Evolutionary conservation across 1,140 invertebrate species (phyloP), one percentile per base, ranked within the genome.

Genomic region (Psilanteris sp.): DNA sequence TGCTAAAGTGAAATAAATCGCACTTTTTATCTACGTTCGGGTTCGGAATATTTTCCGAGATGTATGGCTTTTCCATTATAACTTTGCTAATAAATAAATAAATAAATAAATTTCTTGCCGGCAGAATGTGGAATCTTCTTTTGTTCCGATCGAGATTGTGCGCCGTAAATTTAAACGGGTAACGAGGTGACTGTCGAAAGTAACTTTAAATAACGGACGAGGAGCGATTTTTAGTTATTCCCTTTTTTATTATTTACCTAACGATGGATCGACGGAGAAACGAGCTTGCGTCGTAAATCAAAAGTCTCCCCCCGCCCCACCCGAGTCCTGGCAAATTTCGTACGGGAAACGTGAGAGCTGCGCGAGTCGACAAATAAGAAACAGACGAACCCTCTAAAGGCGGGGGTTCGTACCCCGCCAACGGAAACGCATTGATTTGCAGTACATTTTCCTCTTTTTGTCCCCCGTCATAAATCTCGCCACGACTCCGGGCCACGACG

Each of bases 131-230:
- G 62, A 68, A 68, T 76, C 52, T 48, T 16, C 80, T 77, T 82
- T 79, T 83, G 71, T 83, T 78, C 62, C 59, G 62, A 78, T 79
- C 68, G 57, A 78, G 73, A 72, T 73, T 77, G 73, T 52, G 68
- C 75, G 81, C 79, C 83, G 83, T 87, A 87, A 87, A 87, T 87
- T 85, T 84, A 62, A 44, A 11, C 75, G 72, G 80, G 82, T 87
- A 87, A 87, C 86, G 86, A 86, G 83, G 80, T 79, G 77, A 85
- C 83, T 83, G 84, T 86, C 82, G 82, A 86, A 84, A 83, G 80
- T 80, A 77, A 85, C 84, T 85, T 77, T 81, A 82, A 85, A 85
- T 83, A 85, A 85, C 81, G 81, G 77, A 82, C 79, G 72, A 29
- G 32, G 41, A 64, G 61, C 50, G 62, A 73, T 75, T 79, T 77